A percentile compares a stretch with the other conserved stretches of the same genome.
Evolutionary conservation across 2,888 invertebrate genomes (phyloP).

Genomic region (Sphaerophoria rueppellii): DNA sequence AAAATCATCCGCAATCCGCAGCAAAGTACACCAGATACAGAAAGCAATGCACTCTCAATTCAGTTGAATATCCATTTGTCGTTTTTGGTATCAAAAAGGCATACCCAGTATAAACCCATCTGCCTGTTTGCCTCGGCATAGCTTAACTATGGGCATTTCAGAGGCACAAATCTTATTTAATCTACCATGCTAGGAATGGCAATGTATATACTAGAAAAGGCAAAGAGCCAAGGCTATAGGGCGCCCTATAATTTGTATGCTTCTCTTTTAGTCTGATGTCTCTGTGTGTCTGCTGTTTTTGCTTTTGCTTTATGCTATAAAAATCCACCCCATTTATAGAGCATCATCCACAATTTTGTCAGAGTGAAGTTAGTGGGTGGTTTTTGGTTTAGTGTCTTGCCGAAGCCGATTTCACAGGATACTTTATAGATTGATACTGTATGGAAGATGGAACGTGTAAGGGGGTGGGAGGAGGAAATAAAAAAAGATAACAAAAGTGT

Average conservation of each 20-base stretch:
- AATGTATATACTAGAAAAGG: background rate
- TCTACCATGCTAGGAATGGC: slow-evolving; percentile 54
- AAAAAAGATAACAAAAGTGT: slow-evolving; percentile 68
- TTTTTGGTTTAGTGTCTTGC: background rate
- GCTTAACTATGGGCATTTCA: slow-evolving; percentile 72
- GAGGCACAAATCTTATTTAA: slow-evolving; percentile 71
- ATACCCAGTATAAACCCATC: slow-evolving; percentile 23
- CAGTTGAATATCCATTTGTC: slow-evolving; percentile 60
- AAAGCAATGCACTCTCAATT: slow-evolving; percentile 53
- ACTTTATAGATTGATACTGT: too few species aligned
- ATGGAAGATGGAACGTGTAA: background rate
- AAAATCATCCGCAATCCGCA: slow-evolving; percentile 74
- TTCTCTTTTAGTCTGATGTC: slow-evolving; percentile 49
- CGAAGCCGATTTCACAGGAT: too few species aligned
- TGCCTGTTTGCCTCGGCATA: slow-evolving; percentile 68
- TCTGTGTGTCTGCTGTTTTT: too few species aligned
- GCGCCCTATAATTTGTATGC: slow-evolving; percentile 64
- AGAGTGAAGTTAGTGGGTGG: background rate
- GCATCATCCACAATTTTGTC: slow-evolving; percentile 21
- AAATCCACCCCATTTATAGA: slow-evolving; percentile 64
- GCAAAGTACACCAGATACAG: slow-evolving; percentile 64
- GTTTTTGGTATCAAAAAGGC: slow-evolving; percentile 23
- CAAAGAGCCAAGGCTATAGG: slow-evolving; percentile 7
- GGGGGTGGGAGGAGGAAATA: slow-evolving; percentile 5
- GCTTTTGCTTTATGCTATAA: slow-evolving; percentile 26